These are phyloP conservation scores for Anisognathus igniventris DNA, from an alignment of 2,797 vertebrate genomes.

Conservation along the genomic window DNA sequence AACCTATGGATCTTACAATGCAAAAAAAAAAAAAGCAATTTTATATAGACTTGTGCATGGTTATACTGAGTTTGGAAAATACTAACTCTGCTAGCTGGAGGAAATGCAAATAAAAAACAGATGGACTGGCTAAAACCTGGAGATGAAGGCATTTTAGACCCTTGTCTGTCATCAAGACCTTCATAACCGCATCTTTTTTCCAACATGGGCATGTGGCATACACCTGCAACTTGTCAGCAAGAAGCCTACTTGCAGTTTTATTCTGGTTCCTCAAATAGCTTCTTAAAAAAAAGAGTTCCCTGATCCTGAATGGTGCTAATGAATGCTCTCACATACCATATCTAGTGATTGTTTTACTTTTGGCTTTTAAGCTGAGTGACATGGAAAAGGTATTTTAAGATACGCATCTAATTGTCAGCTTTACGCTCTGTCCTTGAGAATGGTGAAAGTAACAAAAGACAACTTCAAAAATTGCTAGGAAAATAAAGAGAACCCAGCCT, in stretches of 20 bases:
- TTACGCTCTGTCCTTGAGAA: neutral
- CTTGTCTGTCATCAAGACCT: constrained; percentile 59
- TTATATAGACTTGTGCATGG: neutral
- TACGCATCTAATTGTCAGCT: neutral
- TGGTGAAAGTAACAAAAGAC: neutral
- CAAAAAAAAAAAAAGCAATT: neutral
- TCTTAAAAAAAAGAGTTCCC: neutral
- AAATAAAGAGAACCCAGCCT: neutral
- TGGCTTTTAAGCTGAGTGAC: neutral
- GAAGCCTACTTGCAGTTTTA: constrained; percentile 19
- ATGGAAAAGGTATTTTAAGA: neutral
- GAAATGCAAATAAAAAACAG: constrained; percentile 41
- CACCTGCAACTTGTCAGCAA: constrained; percentile 60
- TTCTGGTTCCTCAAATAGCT: constrained; percentile 4
- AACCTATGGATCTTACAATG: neutral
- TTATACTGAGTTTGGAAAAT: neutral
- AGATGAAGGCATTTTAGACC: constrained; percentile 48
- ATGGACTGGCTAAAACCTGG: constrained; percentile 8
- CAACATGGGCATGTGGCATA: constrained; percentile 47
- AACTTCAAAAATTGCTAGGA: neutral
- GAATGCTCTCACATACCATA: neutral
- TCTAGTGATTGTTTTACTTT: neutral
- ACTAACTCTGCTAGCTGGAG: neutral
- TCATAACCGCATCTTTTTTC: neutral
- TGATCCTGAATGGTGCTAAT: neutral